These are phyloP conservation scores for Drosophila prolongata DNA, from an alignment of 2,888 invertebrate genomes.

Conservation along the genomic window DNA sequence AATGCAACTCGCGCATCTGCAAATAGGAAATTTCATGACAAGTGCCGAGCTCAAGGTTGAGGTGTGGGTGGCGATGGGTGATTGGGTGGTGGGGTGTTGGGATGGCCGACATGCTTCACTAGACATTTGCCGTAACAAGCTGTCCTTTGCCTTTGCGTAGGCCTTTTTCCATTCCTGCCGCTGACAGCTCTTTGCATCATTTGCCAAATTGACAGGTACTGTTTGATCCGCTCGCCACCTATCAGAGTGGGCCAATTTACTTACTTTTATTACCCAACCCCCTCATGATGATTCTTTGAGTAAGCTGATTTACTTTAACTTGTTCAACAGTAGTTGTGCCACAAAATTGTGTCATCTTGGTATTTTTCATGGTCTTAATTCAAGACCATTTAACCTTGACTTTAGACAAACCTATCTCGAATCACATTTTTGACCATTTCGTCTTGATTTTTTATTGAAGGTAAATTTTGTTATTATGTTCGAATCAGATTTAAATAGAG, in stretches of 20 bases:
- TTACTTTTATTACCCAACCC: neutral
- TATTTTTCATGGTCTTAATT: too few species aligned
- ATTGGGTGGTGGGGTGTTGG: neutral
- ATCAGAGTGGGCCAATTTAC: neutral
- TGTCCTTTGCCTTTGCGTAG: neutral
- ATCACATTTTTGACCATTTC: too few species aligned
- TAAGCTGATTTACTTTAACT: too few species aligned
- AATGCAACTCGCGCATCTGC: constrained; percentile 51
- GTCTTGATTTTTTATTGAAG: too few species aligned
- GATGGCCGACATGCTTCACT: constrained; percentile 19
- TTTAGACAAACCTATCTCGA: too few species aligned
- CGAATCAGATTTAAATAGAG: too few species aligned
- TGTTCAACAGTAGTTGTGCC: too few species aligned
- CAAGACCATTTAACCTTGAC: too few species aligned
- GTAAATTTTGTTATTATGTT: too few species aligned
- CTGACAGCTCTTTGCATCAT: constrained; percentile 43
- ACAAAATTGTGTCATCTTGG: too few species aligned
- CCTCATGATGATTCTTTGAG: too few species aligned
- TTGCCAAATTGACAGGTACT: constrained; percentile 49
- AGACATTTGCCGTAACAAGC: constrained; percentile 6
- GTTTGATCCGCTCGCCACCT: constrained; percentile 20
- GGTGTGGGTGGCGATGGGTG: neutral
- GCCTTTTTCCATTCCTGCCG: constrained; percentile 15
- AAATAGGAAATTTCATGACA: constrained; percentile 55
- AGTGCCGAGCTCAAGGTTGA: constrained; percentile 23